Percentiles rank a stretch among this genome's conserved stretches.
Evolutionary conservation across 2,797 vertebrate species (phyloP).

Genomic region (Antrozous pallidus): DNA sequence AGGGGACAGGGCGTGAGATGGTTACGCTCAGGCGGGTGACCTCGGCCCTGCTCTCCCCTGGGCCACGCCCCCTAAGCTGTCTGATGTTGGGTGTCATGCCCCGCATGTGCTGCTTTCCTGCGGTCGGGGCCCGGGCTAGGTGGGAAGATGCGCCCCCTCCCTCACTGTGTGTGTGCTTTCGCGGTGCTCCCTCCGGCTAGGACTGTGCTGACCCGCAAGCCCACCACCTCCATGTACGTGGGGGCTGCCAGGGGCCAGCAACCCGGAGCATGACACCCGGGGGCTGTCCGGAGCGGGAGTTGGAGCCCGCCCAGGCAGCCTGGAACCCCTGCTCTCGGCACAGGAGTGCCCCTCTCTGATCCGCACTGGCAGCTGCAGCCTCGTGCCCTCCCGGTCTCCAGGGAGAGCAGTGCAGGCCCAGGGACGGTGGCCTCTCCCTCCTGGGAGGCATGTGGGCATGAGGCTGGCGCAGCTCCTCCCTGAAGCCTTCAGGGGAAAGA

Average conservation of each 20-base stretch:
- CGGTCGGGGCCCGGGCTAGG: fast-evolving
- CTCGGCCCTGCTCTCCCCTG: neutral
- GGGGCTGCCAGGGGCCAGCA: neutral
- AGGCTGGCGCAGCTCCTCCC: neutral
- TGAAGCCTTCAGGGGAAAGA: neutral
- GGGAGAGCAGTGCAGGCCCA: neutral
- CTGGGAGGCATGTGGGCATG: fast-evolving
- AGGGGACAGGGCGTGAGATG: fast-evolving
- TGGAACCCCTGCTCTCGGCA: neutral
- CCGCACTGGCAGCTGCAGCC: neutral
- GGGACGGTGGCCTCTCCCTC: too few relatives aligned
- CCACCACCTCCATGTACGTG: too few relatives aligned
- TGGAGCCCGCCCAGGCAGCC: neutral
- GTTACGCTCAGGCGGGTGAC: neutral
- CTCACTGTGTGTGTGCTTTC: fast-evolving
- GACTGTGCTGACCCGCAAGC: neutral
- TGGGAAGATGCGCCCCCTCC: fast-evolving
- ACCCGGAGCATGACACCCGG: too few relatives aligned
- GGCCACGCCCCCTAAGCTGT: too few relatives aligned
- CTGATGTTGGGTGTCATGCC: neutral
- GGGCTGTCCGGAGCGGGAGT: neutral
- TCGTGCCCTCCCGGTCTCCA: neutral
- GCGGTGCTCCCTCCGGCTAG: fast-evolving
- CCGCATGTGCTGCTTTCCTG: neutral
- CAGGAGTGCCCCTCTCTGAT: neutral